Base-by-base conservation (phyloP, 2,113 vertebrate genomes). In the Dasypus novemcinctus region DNA sequence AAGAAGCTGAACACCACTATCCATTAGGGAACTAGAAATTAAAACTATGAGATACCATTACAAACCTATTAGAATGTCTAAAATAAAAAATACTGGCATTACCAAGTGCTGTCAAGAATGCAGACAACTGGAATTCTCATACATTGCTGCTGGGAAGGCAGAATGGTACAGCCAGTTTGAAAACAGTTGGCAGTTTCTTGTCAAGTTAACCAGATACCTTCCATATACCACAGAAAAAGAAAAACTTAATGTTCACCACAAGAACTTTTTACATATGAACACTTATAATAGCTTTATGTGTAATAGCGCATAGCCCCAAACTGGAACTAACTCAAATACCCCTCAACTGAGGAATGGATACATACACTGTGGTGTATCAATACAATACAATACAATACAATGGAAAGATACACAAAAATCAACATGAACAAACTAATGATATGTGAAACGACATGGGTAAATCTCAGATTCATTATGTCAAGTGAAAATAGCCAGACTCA, bases 211-310 rank as follows among this genome's bases (percentile, higher is more conserved):
- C 54, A 57, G 54, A 21, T 21, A 57, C 54, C 46, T 49, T 11
- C 46, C 46, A 49, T 49, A 49, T 49, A 49, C 46, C 46, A 49
- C 46, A 49, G 46, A 57, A 57, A 57, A 57, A 57, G 17, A 57
- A 57, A 57, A 57, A 21, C 54, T 21, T 21, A 20, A 57, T 57
- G 18, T 57, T 52, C 21, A 72, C 54, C 54, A 57, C 54, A 21
- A 57, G 18, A 21, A 57, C 20, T 20, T 57, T 57, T 57, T 21
- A 57, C 21, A 57, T 57, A 4, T 57, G 78, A 86, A 66, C 90
- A 21, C 94, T 81, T 2, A 38, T 68, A 91, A 9, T 11, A 33
- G 38, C 95, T 94, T 93, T 97, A 71, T 76, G 82, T 94, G 5
- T 31, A 61, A 52, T 49, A 90, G 25, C 10, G 9, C 36, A 52